Evolutionary conservation across 2,888 invertebrate genomes (phyloP).

Genomic region (Catocala fraxini): DNA sequence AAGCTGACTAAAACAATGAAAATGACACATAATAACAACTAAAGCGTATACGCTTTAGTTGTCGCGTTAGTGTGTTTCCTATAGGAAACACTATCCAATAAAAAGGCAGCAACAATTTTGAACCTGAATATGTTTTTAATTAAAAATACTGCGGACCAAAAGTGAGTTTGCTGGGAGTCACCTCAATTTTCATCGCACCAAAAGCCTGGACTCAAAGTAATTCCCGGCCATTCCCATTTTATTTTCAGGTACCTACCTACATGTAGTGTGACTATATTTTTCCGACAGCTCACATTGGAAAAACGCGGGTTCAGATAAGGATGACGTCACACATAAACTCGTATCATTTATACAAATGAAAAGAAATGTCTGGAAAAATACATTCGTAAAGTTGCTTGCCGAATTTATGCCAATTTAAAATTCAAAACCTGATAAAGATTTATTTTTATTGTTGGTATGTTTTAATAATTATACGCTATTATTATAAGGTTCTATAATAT

Average conservation of each 20-base stretch:
- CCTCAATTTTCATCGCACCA: conserved; percentile 62
- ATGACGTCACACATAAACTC: conserved; percentile 26
- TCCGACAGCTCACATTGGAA: conserved; percentile 22
- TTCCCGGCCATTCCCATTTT: conserved; percentile 54
- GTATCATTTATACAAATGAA: conserved; percentile 31
- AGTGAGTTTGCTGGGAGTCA: conserved; percentile 56
- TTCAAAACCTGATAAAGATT: conserved; percentile 5
- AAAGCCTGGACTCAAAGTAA: conserved; percentile 62
- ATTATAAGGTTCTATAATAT: too few species aligned
- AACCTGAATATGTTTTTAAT: conserved; percentile 64
- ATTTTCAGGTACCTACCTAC: conserved; percentile 49
- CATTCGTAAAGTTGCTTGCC: neutral
- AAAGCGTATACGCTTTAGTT: too few species aligned
- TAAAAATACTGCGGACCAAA: conserved; percentile 62
- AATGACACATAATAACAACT: conserved; percentile 3
- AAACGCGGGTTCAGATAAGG: conserved; percentile 39
- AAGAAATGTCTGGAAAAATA: conserved; percentile 8
- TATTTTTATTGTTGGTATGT: neutral
- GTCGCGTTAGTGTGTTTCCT: too few species aligned
- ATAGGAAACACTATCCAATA: conserved; percentile 30
- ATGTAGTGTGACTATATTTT: conserved; percentile 44
- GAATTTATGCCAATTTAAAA: conserved; percentile 5
- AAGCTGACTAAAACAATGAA: too few species aligned
- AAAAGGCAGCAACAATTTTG: conserved; percentile 48
- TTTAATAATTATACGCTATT: too few species aligned